Evolutionary conservation across 2,113 vertebrate genomes (phyloP).

Genomic region (Lepisosteus oculatus): DNA sequence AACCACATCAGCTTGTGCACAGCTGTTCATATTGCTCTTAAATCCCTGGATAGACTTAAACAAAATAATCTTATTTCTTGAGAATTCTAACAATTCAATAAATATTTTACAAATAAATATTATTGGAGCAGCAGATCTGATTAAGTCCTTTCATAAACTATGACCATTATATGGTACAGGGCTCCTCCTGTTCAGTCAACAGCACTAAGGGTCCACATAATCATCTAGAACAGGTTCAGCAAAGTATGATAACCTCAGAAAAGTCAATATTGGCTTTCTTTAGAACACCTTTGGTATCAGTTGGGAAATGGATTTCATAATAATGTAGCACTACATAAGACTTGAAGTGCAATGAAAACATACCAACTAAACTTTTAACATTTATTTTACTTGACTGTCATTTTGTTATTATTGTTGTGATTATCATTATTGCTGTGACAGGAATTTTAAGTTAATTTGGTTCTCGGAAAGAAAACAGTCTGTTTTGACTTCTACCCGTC

Average conservation of each 20-base stretch:
- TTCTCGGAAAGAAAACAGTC: constrained; percentile 14
- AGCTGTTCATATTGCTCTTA: too few relatives aligned
- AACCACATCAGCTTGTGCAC: too few relatives aligned
- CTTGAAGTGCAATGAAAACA: neutral
- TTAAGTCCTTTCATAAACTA: neutral
- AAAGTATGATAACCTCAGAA: neutral
- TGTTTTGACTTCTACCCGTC: constrained; percentile 19
- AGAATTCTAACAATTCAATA: too few relatives aligned
- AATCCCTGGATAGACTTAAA: too few relatives aligned
- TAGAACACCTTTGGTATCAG: neutral
- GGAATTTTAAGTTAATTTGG: constrained; percentile 8
- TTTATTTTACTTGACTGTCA: too few relatives aligned
- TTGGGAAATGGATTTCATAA: neutral
- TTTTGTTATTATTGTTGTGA: neutral
- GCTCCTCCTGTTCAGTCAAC: neutral
- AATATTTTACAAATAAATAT: too few relatives aligned
- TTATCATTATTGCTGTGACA: neutral
- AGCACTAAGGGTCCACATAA: neutral
- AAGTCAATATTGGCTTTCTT: neutral
- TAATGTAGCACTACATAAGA: neutral
- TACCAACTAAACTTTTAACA: neutral
- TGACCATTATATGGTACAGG: neutral
- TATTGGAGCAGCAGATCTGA: neutral
- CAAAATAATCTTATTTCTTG: too few relatives aligned
- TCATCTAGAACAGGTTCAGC: too few relatives aligned